Evolutionary conservation across 2,888 invertebrate genomes (phyloP).

Genomic region (Epirrita christyi): DNA sequence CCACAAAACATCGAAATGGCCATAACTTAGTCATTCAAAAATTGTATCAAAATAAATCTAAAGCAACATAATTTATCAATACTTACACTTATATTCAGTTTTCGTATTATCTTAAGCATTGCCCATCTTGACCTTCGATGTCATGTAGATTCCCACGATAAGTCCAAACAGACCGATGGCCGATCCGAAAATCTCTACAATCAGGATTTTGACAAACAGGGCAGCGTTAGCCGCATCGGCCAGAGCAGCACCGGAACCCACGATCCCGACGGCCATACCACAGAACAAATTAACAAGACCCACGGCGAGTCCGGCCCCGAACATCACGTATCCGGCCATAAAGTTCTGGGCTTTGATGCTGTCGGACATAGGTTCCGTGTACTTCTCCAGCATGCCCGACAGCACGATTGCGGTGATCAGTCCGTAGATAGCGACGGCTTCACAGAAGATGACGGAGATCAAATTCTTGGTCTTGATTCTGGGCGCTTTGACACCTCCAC

Average conservation of each 20-base stretch:
- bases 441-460: conserved; percentile 99
- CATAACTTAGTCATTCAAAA: conserved; percentile 28
- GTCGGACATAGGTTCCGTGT: conserved; percentile 73
- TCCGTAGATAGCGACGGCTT: conserved; percentile 99
- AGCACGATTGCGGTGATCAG: conserved; percentile 99
- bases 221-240: conserved; percentile 98
- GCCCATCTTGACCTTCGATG: conserved; percentile 92
- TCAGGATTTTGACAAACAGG: conserved; percentile 98
- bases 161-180: conserved; percentile 99
- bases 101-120: conserved; percentile 70
- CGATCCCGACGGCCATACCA: conserved; percentile 97
- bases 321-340: conserved; percentile 96
- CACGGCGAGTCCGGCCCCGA: conserved; percentile 97
- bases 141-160: conserved; percentile 98
- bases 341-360: conserved; percentile 87
- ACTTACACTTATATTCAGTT: conserved; percentile 78
- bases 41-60: conserved; percentile 27
- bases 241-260: conserved; percentile 98
- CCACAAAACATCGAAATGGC: conserved; percentile 16
- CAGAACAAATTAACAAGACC: conserved; percentile 98
- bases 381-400: conserved; percentile 91
- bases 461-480: conserved; percentile 99
- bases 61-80: conserved; percentile 42
- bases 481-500: conserved; percentile 99
- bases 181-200: conserved; percentile 99